These are phyloP conservation scores for Phengaris arion DNA, from an alignment of 2,888 invertebrate species.

Conservation along the genomic window DNA sequence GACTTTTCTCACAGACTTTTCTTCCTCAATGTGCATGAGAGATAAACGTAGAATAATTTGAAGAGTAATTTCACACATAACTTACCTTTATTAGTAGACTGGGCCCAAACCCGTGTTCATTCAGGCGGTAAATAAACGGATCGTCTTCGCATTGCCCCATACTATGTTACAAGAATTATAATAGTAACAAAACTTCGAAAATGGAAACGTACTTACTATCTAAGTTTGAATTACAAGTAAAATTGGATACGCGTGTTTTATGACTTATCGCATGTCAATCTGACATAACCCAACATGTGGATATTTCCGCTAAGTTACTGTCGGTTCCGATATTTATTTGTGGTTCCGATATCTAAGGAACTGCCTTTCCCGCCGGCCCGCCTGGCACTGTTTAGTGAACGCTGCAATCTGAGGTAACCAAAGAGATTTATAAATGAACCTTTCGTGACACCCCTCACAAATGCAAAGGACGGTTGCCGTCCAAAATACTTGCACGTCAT, in stretches of 20 bases:
- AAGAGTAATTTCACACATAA: too few relatives aligned
- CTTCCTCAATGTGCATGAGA: too few relatives aligned
- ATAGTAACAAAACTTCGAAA: conserved; percentile 10
- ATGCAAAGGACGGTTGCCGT: conserved; percentile 17
- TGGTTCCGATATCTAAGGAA: conserved; percentile 34
- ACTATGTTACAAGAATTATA: conserved; percentile 21
- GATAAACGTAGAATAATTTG: too few relatives aligned
- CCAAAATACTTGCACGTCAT: conserved; percentile 25
- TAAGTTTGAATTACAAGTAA: too few relatives aligned
- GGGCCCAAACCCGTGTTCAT: conserved; percentile 87
- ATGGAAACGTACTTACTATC: not conserved
- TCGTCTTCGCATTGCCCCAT: conserved; percentile 79
- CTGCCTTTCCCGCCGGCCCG: conserved; percentile 26
- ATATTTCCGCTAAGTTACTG: conserved; percentile 26
- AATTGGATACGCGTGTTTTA: conserved; percentile 18
- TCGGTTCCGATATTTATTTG: conserved; percentile 41
- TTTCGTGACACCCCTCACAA: conserved; percentile 57
- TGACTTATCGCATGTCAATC: conserved; percentile 35
- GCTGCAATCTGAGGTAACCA: conserved; percentile 45
- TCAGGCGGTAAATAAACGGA: conserved; percentile 86
- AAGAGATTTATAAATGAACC: conserved; percentile 62
- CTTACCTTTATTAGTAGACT: conserved; percentile 85
- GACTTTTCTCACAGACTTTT: too few relatives aligned
- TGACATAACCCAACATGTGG: conserved; percentile 27
- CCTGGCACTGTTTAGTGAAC: conserved; percentile 28